Evolutionary conservation across 2,888 invertebrate genomes (phyloP).

Genomic region (Palloptera scutellata): DNA sequence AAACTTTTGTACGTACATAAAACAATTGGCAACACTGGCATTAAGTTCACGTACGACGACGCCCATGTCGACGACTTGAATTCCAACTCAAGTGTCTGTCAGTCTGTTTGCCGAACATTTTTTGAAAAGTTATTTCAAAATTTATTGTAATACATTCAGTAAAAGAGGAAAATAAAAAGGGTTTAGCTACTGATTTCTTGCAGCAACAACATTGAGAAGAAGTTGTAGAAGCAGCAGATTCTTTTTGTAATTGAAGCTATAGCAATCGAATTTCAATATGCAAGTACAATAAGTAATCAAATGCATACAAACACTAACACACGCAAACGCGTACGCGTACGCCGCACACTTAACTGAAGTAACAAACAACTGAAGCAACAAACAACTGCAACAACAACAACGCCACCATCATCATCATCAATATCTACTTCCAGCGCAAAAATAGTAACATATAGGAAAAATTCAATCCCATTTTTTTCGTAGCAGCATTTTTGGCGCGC

Average conservation of each 20-base stretch:
- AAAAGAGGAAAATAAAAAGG: too few species aligned
- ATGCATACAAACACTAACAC: conserved; percentile 4
- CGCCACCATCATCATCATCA: neutral
- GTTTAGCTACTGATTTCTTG: conserved; percentile 23
- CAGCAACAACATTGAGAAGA: conserved; percentile 23
- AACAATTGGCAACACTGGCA: conserved; percentile 28
- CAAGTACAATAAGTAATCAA: conserved; percentile 13
- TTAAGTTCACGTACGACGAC: conserved; percentile 9
- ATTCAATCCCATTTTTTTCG: too few species aligned
- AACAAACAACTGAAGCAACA: neutral
- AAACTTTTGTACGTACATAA: conserved; percentile 31
- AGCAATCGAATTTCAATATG: conserved; percentile 11
- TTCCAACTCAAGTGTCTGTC: conserved; percentile 2
- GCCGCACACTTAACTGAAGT: neutral
- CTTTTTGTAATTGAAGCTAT: neutral
- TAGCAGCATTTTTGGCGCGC: too few species aligned
- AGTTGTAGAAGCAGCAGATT: neutral
- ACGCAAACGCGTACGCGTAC: conserved; percentile 13
- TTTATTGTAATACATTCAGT: too few species aligned
- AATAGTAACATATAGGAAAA: too few species aligned
- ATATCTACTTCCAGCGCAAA: too few species aligned
- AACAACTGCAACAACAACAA: neutral
- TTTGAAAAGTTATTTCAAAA: neutral
- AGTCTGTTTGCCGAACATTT: neutral
- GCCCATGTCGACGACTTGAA: neutral